These are phyloP conservation scores for Ia io DNA, from an alignment of 2,113 vertebrate genomes.

Conservation along the genomic window DNA sequence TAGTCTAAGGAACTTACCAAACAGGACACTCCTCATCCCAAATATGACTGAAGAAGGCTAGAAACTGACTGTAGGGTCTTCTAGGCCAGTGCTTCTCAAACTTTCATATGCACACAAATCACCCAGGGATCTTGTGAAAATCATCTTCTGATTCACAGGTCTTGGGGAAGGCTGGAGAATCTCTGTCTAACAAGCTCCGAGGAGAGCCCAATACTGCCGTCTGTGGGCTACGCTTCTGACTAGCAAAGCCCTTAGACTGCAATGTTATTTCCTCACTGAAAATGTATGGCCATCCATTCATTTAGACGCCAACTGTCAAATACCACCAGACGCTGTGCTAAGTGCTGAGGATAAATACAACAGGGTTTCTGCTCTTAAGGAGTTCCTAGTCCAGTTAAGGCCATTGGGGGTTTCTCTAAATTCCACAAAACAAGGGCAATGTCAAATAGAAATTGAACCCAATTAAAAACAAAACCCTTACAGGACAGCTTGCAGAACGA, in stretches of 20 bases:
- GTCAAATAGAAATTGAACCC: neutral
- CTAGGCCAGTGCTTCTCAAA: neutral
- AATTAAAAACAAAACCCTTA: neutral
- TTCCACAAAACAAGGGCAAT: neutral
- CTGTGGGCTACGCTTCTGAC: neutral
- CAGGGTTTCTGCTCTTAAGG: neutral
- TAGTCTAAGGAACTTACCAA: neutral
- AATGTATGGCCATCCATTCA: neutral
- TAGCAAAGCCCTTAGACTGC: neutral
- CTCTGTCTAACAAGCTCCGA: neutral
- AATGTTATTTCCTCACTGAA: neutral
- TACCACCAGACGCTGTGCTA: neutral
- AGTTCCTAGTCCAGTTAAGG: neutral
- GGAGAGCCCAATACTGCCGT: neutral
- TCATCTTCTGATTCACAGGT: neutral
- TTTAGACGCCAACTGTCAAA: neutral
- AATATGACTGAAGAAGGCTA: neutral
- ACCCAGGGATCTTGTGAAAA: neutral
- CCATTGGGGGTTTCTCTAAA: neutral
- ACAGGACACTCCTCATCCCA: neutral
- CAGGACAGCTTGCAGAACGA: neutral
- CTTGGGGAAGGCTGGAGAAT: neutral
- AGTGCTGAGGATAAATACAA: neutral
- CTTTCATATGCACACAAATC: neutral
- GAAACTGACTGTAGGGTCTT: neutral